phyloP scores from a whole-genome alignment of 2,888 invertebrate species.

The Entomobrya proxima region DNA sequence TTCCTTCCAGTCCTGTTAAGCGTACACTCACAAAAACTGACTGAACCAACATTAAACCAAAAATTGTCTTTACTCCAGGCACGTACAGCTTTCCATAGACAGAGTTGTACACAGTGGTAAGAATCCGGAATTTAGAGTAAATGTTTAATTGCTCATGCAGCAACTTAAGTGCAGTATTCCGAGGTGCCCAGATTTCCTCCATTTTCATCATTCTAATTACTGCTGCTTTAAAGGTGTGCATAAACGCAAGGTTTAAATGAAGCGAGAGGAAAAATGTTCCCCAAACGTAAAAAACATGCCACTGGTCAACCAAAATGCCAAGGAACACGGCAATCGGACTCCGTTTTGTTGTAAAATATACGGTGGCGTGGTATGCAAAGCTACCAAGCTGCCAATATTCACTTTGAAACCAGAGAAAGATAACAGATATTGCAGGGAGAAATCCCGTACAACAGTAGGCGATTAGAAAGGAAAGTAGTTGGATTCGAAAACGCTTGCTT shows the following conservation, averaged over 20 bases:
- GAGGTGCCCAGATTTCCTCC: neutral
- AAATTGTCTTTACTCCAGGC: neutral
- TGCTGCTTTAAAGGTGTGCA: neutral
- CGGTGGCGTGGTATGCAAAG: neutral
- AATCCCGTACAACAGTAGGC: neutral
- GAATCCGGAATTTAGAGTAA: neutral
- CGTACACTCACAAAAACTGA: neutral
- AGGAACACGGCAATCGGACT: neutral
- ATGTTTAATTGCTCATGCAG: no score
- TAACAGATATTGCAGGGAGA: neutral
- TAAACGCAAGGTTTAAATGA: neutral
- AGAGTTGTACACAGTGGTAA: neutral
- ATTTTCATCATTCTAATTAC: neutral
- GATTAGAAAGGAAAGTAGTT: neutral
- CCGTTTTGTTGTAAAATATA: neutral
- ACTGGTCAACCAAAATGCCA: neutral
- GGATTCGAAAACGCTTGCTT: neutral
- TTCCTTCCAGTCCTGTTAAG: neutral
- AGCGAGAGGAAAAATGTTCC: neutral
- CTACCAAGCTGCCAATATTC: neutral
- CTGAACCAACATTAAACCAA: neutral
- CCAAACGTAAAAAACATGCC: neutral
- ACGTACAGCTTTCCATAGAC: neutral
- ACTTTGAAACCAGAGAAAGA: neutral
- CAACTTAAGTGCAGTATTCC: neutral